A percentile compares a stretch with the other conserved stretches of the same genome.
Evolutionary conservation across 2,113 vertebrate species (phyloP).

Genomic region (Pelusios castaneus): DNA sequence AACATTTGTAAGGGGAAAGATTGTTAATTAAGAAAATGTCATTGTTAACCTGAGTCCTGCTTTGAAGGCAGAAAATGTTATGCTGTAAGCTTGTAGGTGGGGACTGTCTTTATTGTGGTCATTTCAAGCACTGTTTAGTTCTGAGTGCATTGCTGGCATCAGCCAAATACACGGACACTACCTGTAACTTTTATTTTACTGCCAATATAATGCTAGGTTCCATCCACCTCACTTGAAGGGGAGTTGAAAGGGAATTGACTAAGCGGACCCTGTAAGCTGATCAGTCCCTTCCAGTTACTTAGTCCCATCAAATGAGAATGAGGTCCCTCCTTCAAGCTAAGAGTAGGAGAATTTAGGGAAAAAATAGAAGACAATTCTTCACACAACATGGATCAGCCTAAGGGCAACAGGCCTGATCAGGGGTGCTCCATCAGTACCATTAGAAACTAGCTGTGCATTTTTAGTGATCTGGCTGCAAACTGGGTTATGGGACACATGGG

Average conservation of each 20-base stretch:
- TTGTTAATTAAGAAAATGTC: neutral
- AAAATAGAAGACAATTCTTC: neutral
- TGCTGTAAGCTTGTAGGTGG: neutral
- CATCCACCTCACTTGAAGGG: neutral
- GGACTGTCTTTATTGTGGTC: neutral
- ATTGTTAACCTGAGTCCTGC: fast-evolving
- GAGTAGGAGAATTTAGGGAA: slow-evolving; percentile 11
- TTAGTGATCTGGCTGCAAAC: fast-evolving
- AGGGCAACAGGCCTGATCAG: fast-evolving
- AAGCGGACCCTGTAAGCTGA: neutral
- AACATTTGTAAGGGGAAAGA: neutral
- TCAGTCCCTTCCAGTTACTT: neutral
- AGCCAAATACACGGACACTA: neutral
- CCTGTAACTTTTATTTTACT: fast-evolving
- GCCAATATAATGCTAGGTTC: fast-evolving
- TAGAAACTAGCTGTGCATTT: neutral
- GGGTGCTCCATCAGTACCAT: neutral
- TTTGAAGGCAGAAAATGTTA: neutral
- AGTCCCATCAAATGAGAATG: slow-evolving; percentile 17
- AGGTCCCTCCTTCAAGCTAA: slow-evolving; percentile 47
- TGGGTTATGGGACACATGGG: neutral
- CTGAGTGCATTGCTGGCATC: neutral
- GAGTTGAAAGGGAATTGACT: neutral
- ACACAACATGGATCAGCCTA: neutral
- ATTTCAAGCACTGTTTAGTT: neutral